phyloP scores from a whole-genome alignment of 1,140 invertebrate species.

The Akabosia matsudoensis region DNA sequence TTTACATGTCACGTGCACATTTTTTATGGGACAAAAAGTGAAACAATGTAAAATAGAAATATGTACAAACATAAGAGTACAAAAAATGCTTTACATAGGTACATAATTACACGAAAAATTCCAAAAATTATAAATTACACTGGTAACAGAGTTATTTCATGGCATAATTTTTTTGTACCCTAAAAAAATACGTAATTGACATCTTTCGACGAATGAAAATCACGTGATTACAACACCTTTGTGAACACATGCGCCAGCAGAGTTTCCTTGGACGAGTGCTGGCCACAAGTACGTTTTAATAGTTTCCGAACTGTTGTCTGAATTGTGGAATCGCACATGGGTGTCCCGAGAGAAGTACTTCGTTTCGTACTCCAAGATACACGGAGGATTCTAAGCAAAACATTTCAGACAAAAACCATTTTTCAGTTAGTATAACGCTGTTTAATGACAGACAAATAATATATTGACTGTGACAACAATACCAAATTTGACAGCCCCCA shows the following conservation, averaged over 20 bases:
- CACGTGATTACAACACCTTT: conserved; percentile 69
- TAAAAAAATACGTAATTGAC: neutral
- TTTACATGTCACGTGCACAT: no score
- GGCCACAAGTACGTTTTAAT: conserved; percentile 72
- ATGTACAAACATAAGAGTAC: no score
- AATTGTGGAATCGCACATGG: conserved; percentile 64
- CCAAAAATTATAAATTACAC: no score
- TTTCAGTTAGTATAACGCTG: neutral
- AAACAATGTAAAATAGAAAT: no score
- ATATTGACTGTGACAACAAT: no score
- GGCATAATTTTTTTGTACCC: no score
- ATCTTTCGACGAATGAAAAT: conserved; percentile 4
- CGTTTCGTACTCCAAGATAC: conserved; percentile 59
- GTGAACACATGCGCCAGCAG: conserved; percentile 63
- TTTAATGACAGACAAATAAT: neutral
- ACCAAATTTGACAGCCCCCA: conserved; percentile 63
- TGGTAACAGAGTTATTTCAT: no score
- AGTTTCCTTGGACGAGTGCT: conserved; percentile 59
- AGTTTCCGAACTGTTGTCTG: conserved; percentile 57
- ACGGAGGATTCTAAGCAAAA: conserved; percentile 55
- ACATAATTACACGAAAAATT: no score
- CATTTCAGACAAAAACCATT: neutral
- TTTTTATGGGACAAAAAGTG: no score
- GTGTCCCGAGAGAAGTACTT: conserved; percentile 58
- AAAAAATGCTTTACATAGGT: no score